A percentile compares a stretch with the other conserved stretches of the same genome.
These are phyloP conservation scores for Lepidotrigona ventralis DNA, from an alignment of 1,140 invertebrate genomes.

Conservation along the genomic window DNA sequence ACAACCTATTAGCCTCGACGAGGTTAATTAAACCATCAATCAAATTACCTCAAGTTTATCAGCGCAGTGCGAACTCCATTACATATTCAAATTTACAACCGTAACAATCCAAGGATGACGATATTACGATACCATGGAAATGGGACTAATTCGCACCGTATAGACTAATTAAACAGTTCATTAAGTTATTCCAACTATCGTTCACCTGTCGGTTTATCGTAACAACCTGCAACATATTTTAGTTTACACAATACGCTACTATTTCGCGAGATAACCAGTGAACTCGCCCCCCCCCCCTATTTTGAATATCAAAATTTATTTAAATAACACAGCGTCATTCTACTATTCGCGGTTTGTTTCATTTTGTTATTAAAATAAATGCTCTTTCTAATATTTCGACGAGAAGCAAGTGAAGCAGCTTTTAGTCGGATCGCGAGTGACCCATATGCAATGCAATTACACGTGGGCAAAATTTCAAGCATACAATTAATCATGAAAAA, in stretches of 20 bases:
- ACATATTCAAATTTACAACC: slow-evolving; percentile 14
- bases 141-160: background rate
- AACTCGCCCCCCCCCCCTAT: background rate
- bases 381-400: background rate
- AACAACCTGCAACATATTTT: background rate
- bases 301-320: background rate
- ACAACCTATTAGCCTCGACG: background rate
- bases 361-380: background rate
- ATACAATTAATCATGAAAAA: no score
- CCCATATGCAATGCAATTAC: no score
- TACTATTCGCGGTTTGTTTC: background rate
- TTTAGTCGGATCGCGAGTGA: no score
- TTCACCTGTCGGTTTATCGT: background rate
- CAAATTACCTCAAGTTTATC: slow-evolving; percentile 20
- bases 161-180: background rate
- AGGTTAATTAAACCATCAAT: slow-evolving; percentile 24
- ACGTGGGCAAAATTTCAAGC: no score
- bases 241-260: background rate
- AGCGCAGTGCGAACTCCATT: background rate
- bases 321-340: background rate
- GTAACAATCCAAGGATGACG: slow-evolving; percentile 13
- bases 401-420: no score
- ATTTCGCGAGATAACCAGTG: background rate
- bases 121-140: background rate
- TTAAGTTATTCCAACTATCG: background rate